Evolutionary conservation across 2,888 invertebrate genomes (phyloP).

Genomic region (Anthrax anthrax): DNA sequence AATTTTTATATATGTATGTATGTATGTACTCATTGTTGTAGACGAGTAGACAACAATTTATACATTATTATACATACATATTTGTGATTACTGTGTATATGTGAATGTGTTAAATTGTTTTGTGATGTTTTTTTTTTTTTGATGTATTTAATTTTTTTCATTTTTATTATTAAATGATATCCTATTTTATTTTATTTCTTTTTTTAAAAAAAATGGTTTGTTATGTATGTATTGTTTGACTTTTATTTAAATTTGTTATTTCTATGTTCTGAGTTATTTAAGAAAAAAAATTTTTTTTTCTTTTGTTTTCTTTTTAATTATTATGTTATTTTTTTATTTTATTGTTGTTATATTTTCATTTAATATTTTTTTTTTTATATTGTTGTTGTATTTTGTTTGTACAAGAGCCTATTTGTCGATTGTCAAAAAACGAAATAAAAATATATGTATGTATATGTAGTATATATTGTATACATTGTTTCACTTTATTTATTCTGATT

Average conservation of each 20-base stretch:
- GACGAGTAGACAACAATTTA: no score
- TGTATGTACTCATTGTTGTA: no score
- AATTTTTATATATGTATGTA: no score
- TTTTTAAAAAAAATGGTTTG: no score
- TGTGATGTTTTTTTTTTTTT: constrained; percentile 1
- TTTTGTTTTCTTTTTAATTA: constrained; percentile 11
- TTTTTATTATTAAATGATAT: neutral
- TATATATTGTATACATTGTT: constrained; percentile 6
- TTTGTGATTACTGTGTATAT: no score
- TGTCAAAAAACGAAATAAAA: constrained; percentile 35
- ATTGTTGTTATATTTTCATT: constrained; percentile 9
- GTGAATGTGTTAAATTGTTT: neutral
- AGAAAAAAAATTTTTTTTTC: no score
- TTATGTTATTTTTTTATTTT: constrained; percentile 14
- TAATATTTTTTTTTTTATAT: neutral
- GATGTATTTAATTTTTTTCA: constrained; percentile 9
- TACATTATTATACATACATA: no score
- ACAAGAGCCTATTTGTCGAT: constrained; percentile 38
- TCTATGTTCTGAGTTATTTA: no score
- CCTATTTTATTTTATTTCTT: no score
- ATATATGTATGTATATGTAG: constrained; percentile 21
- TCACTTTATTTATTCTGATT: neutral
- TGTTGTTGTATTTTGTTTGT: constrained; percentile 23
- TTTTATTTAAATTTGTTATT: no score
- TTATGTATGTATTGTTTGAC: no score